Evolutionary conservation across 2,888 invertebrate species (phyloP).

Genomic region (Sicus ferrugineus): DNA sequence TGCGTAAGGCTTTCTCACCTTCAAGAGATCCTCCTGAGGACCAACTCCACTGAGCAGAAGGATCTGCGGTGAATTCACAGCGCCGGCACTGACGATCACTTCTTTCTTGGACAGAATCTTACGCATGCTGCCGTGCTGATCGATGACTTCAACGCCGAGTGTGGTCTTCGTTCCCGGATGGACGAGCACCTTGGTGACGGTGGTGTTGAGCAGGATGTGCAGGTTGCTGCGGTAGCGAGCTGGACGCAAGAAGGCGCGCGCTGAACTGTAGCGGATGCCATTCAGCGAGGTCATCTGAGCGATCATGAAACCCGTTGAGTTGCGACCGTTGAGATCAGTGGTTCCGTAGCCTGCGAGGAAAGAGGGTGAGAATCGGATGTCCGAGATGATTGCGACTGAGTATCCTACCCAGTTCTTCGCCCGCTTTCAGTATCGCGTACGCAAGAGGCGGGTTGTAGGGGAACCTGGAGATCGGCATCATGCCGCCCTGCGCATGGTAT

Average conservation of each 20-base stretch:
- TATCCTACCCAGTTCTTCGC: conserved; percentile 74
- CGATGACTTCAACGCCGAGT: conserved; percentile 75
- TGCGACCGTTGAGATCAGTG: conserved; percentile 82
- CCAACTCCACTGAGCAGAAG: conserved; percentile 91
- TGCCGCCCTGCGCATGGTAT: conserved; percentile 80
- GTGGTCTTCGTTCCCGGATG: conserved; percentile 77
- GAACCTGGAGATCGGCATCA: conserved; percentile 80
- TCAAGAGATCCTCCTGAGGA: conserved; percentile 74
- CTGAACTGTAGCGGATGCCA: conserved; percentile 83
- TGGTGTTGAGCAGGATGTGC: conserved; percentile 84
- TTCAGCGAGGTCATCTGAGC: conserved; percentile 88
- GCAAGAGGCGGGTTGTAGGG: conserved; percentile 87
- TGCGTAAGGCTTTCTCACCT: conserved; percentile 55
- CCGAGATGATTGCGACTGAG: not conserved
- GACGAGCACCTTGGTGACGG: conserved; percentile 79
- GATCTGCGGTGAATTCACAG: conserved; percentile 93
- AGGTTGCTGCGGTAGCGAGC: conserved; percentile 79
- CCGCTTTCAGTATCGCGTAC: conserved; percentile 77
- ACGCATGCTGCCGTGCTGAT: conserved; percentile 66
- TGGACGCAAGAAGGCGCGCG: conserved; percentile 84
- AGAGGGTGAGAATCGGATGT: not conserved
- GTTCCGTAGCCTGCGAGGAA: conserved; percentile 70
- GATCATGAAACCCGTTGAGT: conserved; percentile 84
- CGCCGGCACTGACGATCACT: conserved; percentile 79
- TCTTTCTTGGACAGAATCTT: conserved; percentile 81